Percentiles rank a stretch among this genome's conserved stretches.
Evolutionary conservation across 64 coral and sea anemone genomes (phyloP).

Genomic region (Pocillopora damicornis): DNA sequence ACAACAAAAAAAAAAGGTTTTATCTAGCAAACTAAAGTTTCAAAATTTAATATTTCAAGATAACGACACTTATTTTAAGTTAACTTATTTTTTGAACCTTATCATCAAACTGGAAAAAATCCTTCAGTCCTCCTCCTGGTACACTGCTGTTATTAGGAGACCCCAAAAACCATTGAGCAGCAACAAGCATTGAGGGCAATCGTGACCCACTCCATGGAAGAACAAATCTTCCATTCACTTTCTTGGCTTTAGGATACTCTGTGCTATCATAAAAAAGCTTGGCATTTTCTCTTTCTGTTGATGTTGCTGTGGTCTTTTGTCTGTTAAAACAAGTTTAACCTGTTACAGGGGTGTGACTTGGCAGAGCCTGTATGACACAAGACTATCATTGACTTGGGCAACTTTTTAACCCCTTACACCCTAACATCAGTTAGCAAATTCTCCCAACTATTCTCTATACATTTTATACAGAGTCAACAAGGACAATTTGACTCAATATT

Average conservation of each 20-base stretch:
- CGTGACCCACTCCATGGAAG: background rate
- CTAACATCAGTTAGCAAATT: too few species aligned
- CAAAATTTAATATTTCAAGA: background rate
- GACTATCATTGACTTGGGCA: too few species aligned
- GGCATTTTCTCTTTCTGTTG: background rate
- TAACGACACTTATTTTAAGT: too few species aligned
- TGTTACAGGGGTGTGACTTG: background rate
- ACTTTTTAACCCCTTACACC: too few species aligned
- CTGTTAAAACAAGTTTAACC: background rate
- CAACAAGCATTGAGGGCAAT: background rate
- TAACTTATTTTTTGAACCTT: background rate
- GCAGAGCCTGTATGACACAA: background rate
- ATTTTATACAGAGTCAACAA: too few species aligned
- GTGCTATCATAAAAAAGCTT: background rate
- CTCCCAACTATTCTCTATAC: too few species aligned
- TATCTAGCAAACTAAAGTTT: too few species aligned
- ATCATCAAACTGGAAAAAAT: constrained; percentile 15
- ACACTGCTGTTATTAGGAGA: constrained; percentile 9
- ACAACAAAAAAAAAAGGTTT: background rate
- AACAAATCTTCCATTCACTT: constrained; percentile 7
- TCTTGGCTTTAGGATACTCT: constrained; percentile 8
- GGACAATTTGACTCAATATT: too few species aligned
- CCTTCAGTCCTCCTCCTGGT: background rate
- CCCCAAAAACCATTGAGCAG: constrained; percentile 3
- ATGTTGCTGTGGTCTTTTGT: background rate